A percentile compares a stretch with the other conserved stretches of the same genome.
Conservation (phyloP, 2,797 vertebrate species). For the Triplophysa bombifrons region DNA sequence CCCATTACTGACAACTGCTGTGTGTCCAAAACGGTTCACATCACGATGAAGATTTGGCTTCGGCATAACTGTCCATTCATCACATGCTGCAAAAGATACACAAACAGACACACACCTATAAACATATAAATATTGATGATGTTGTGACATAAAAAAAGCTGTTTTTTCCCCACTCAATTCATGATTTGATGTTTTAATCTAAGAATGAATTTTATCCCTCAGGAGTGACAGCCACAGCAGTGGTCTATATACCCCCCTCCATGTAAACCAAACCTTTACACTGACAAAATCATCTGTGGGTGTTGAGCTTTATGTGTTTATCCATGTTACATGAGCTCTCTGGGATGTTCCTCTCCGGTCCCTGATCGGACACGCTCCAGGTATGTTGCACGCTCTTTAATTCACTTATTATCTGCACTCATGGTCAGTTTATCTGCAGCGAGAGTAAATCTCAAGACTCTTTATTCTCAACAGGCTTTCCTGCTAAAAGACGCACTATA, state of each 20-base stretch:
- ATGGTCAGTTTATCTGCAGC: constrained; percentile 30
- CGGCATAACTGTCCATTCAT: constrained; percentile 90
- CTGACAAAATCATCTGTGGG: constrained; percentile 24
- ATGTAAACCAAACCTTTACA: constrained; percentile 26
- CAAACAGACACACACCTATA: constrained; percentile 1
- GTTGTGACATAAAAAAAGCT: not conserved
- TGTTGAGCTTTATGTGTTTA: constrained; percentile 15
- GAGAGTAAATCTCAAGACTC: constrained; percentile 12
- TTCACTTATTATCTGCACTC: constrained; percentile 15
- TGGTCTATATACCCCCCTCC: not conserved
- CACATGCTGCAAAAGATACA: constrained; percentile 75
- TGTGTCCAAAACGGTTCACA: constrained; percentile 94
- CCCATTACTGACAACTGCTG: constrained; percentile 96
- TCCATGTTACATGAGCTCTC: constrained; percentile 34
- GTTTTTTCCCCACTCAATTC: not conserved
- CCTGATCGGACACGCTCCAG: constrained; percentile 34
- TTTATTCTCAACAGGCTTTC: not conserved
- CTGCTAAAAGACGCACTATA: not conserved
- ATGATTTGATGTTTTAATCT: constrained; percentile 1
- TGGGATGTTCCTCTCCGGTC: constrained; percentile 10
- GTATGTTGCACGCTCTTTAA: constrained; percentile 22
- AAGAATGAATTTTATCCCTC: constrained; percentile 2
- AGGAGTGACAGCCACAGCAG: constrained; percentile 5
- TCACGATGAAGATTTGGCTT: constrained; percentile 93
- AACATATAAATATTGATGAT: not conserved